Conservation (phyloP, 2,113 vertebrate genomes). For the Pterocles burchelli region DNA sequence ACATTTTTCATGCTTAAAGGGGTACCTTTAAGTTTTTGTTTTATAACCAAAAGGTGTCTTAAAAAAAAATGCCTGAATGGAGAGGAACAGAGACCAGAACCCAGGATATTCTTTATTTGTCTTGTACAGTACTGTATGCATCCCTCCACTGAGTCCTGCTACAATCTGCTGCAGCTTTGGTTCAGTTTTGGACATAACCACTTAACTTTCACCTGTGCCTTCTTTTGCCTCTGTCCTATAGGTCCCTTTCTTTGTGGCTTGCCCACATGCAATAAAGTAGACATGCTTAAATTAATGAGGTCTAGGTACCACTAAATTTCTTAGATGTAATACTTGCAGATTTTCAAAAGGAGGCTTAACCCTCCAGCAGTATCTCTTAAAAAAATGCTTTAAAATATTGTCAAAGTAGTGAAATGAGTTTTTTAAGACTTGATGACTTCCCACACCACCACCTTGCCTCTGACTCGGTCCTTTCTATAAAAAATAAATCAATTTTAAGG, state of each 20-base stretch:
- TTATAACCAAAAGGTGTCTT: not conserved
- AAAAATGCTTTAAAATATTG: not conserved
- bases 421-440: not conserved
- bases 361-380: not conserved
- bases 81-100: not conserved
- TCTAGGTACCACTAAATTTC: not conserved
- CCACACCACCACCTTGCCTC: not conserved
- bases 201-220: not conserved
- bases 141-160: not conserved
- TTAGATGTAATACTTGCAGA: not conserved
- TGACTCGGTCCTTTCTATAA: not conserved
- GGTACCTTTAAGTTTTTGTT: not conserved
- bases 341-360: not conserved
- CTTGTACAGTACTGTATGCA: not conserved
- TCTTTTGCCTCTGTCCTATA: not conserved
- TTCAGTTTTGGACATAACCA: not conserved
- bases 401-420: not conserved
- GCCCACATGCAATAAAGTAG: not conserved
- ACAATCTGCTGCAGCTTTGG: not conserved
- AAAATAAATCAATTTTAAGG: slow-evolving; percentile 24
- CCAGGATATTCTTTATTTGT: not conserved
- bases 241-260: not conserved
- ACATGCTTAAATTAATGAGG: not conserved
- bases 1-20: not conserved
- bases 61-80: not conserved